Base-by-base conservation (phyloP, 1,140 invertebrate genomes). In the Copidosoma floridanum region DNA sequence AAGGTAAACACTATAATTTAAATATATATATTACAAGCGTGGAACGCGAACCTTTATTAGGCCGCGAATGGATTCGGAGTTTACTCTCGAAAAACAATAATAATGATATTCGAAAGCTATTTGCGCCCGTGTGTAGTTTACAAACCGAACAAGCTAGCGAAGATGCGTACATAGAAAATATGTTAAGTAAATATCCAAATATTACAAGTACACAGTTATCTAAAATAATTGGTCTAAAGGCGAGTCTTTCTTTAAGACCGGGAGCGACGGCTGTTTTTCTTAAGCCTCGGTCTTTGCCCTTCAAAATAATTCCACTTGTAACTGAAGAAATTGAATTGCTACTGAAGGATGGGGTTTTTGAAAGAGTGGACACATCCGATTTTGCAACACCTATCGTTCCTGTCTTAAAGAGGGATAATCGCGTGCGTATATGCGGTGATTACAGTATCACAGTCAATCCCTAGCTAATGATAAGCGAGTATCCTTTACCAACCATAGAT, bases 341-440 rank as follows among this genome's bases (percentile, higher is more conserved):
- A 23, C 26, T 18, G 18, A 1, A 8, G 11, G 24, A 14, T n/a
- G 27, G 16, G 2, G 16, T 50, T 0, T 32, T 50, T 3, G 12
- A 32, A 11, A 12, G 6, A n/a, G 16, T 35, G 8, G 12, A 37
- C 12, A 12, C 32, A 0, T 40, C 50, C 14, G 7, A 29, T 20
- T 38, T 23, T 21, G 50, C 50, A 0, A 35, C 32, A 35, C 32
- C 32, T 7, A 38, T 53, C 16, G 37, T 38, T 0, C 38, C 52
- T 0, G 4, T 54, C 0, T 29, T 54, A 27, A 43, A 54, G 23
- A 54, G 43, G 18, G 14, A 54, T 65, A 3, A 52, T 43, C 24
- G 10, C 2, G 23, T 54, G 2, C 52, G 38, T 37, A 24, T 54
- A 2, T 43, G 52, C 52, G 52, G 38, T n/a, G 38, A 54, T 54